Conservation (phyloP, 2,888 invertebrate genomes). For the Melinaea marsaeus region DNA sequence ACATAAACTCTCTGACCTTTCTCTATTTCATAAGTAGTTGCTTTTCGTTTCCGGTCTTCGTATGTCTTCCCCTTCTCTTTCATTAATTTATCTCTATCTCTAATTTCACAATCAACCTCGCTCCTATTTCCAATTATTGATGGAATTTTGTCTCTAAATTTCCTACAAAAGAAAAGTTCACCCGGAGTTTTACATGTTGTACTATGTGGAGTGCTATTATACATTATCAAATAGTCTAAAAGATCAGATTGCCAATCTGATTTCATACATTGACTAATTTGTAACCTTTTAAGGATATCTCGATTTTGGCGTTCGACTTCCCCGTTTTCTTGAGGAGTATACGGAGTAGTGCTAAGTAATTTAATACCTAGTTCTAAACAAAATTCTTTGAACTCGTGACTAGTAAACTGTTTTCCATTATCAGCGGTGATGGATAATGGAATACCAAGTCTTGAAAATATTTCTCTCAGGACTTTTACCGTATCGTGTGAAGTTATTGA, state of each 20-base stretch:
- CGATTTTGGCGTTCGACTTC: slow-evolving; percentile 38
- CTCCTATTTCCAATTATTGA: not conserved
- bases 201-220: slow-evolving; percentile 27
- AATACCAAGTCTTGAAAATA: too few species aligned
- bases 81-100: slow-evolving; percentile 30
- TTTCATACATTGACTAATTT: slow-evolving; percentile 27
- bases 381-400: slow-evolving; percentile 32
- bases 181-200: slow-evolving; percentile 27
- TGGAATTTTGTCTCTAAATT: slow-evolving; percentile 27
- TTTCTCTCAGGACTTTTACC: too few species aligned
- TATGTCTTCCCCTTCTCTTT: slow-evolving; percentile 33
- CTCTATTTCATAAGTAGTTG: slow-evolving; percentile 19
- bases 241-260: slow-evolving; percentile 16
- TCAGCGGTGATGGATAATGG: slow-evolving; percentile 32
- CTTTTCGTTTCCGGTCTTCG: slow-evolving; percentile 28
- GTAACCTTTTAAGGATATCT: slow-evolving; percentile 34
- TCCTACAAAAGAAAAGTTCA: slow-evolving; percentile 25
- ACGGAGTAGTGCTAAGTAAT: slow-evolving; percentile 31
- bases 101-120: slow-evolving; percentile 13
- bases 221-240: slow-evolving; percentile 24
- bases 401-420: slow-evolving; percentile 35
- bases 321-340: slow-evolving; percentile 37
- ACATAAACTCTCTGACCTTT: slow-evolving; percentile 34
- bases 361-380: slow-evolving; percentile 26
- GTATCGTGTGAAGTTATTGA: too few species aligned